These are phyloP conservation scores for Phrixothrix hirtus DNA, from an alignment of 2,888 invertebrate species.

Conservation along the genomic window DNA sequence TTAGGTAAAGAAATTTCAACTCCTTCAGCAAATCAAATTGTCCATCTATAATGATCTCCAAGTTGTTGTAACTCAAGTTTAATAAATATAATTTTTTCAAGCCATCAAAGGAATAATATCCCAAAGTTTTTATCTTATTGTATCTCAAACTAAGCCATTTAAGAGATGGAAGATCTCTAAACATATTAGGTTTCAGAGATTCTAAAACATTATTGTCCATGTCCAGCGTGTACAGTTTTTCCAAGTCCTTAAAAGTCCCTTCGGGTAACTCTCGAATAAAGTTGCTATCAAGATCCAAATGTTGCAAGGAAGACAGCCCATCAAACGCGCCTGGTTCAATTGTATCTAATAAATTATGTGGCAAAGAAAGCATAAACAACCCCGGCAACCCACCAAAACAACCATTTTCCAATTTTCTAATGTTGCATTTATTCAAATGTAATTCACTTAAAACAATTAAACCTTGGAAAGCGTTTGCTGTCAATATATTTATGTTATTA, in stretches of 20 bases:
- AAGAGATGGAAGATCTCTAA: not conserved
- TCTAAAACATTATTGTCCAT: not conserved
- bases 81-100: not conserved
- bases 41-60: not conserved
- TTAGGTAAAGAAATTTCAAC: not conserved
- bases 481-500: not conserved
- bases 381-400: not conserved
- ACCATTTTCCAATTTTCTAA: not conserved
- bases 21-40: not conserved
- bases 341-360: not conserved
- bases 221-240: not conserved
- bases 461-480: not conserved
- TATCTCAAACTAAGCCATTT: not conserved
- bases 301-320: not conserved
- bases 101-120: not conserved
- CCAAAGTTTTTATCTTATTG: not conserved
- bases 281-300: not conserved
- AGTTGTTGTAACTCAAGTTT: not conserved
- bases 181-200: not conserved
- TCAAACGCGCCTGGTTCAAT: not conserved
- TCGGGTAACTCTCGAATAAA: not conserved
- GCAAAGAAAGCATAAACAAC: not conserved
- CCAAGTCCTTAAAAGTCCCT: not conserved
- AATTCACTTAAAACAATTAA: not conserved
- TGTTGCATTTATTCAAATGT: not conserved